A percentile compares a stretch with the other conserved stretches of the same genome.
Evolutionary conservation across 2,113 vertebrate species (phyloP).

Genomic region (Dicerorhinus sumatrensis): DNA sequence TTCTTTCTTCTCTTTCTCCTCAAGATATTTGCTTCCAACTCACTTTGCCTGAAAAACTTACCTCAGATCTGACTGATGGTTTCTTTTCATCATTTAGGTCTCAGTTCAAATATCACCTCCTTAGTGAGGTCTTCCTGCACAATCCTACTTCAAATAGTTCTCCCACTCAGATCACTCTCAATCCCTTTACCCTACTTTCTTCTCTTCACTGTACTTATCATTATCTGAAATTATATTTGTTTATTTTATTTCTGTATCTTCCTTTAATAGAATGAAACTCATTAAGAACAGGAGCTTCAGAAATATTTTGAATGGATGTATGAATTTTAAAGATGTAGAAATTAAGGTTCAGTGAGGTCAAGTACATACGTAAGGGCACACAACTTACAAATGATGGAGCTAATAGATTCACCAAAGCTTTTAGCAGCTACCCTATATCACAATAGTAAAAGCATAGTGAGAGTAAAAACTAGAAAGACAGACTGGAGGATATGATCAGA

Average conservation of each 20-base stretch:
- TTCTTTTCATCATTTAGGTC: background rate
- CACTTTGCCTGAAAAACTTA: background rate
- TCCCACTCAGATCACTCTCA: background rate
- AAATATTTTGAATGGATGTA: background rate
- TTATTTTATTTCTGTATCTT: background rate
- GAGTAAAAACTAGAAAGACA: background rate
- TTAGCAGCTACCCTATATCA: constrained; percentile 6
- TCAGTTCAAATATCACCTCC: background rate
- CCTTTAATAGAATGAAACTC: constrained; percentile 14
- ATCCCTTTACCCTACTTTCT: constrained; percentile 1
- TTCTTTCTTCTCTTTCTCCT: background rate
- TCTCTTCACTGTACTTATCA: background rate
- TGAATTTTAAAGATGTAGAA: constrained; percentile 35
- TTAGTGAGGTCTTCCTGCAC: background rate
- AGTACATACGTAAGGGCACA: background rate
- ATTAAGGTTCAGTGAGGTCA: constrained; percentile 20
- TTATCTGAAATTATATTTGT: background rate
- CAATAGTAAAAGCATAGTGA: background rate
- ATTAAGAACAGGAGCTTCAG: background rate
- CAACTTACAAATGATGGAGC: background rate
- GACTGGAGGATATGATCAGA: background rate
- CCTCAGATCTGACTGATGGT: background rate
- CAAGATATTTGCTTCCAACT: background rate
- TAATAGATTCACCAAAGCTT: constrained; percentile 32
- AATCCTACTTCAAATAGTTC: constrained; percentile 6